Evolutionary conservation across 2,113 vertebrate species (phyloP).

Genomic region (Corythaeola cristata): DNA sequence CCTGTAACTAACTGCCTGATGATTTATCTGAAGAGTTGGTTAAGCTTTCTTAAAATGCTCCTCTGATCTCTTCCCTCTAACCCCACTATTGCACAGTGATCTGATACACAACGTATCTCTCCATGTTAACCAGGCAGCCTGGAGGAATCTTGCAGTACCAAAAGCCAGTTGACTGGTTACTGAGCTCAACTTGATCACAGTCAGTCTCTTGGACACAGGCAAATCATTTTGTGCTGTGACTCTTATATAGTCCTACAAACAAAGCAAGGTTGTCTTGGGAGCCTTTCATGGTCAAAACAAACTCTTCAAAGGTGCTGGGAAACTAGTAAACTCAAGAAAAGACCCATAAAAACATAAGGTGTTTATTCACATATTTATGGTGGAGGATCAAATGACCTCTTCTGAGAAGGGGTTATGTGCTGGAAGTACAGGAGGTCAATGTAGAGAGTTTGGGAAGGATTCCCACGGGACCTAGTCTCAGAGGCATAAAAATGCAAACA

Average conservation of each 20-base stretch:
- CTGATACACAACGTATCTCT: background rate
- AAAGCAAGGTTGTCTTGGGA: background rate
- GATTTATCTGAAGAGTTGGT: background rate
- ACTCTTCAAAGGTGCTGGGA: background rate
- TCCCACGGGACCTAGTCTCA: constrained; percentile 63
- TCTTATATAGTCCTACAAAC: background rate
- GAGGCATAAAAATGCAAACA: constrained; percentile 67
- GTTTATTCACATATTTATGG: constrained; percentile 4
- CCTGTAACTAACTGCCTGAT: background rate
- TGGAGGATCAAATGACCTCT: constrained; percentile 26
- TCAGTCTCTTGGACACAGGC: background rate
- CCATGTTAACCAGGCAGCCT: background rate
- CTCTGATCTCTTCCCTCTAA: background rate
- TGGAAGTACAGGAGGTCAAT: constrained; percentile 35
- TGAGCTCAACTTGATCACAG: background rate
- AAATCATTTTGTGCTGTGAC: background rate
- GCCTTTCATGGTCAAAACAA: background rate
- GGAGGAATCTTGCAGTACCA: background rate
- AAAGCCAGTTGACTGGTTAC: background rate
- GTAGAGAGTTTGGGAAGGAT: constrained; percentile 7
- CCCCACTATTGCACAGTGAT: background rate
- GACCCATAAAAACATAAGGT: background rate
- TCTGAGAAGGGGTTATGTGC: background rate
- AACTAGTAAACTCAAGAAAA: background rate
- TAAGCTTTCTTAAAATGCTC: background rate